Base-by-base conservation (phyloP, 2,888 invertebrate species). In the Myopa testacea region DNA sequence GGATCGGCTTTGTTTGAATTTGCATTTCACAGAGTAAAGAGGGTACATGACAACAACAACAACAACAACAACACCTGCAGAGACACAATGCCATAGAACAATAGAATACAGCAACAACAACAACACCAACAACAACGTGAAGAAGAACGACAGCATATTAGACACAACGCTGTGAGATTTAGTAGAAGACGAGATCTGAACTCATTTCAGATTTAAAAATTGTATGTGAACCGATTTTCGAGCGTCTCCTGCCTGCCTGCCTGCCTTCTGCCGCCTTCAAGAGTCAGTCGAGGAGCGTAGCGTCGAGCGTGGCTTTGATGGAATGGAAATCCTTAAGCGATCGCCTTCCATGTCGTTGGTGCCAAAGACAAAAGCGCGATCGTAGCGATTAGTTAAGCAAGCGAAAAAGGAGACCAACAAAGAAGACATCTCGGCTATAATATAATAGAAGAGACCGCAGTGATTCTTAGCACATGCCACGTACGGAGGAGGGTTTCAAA, bases 21-120 rank as follows among this genome's bases (percentile, higher is more conserved):
- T 72, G 72, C 72, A 72, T 72, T 37, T 52, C 16, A 50, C 12
- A 50, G 50, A 34, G 45, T 16, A 26, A 37, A 70, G 50, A 55
- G 52, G 55, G 70, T 70, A 52, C 16, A 52, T 6, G 3, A 50
- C 8, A 73, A 19, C 60, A 58, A 58, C 19, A 62, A 60, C 72
- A 72, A 38, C 60, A 45, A 60, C 62, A 62, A 40, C 63, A 62
- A 73, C 63, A 73, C 52, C 65, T n/a, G 14, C 69, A 14, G 14
- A 26, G 72, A 37, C 65, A 73, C 37, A n/a, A 55, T 38, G 10
- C 26, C 26, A 26, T 1, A 26, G 26, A 26, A 26, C 26, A 26
- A 26, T 26, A 26, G 26, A 2, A 26, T 26, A 26, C 26, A 7
- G 65, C 82, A 82, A 82, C 78, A 83, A 82, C 81, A 83, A 55